These are phyloP conservation scores for Pachydiplax longipennis DNA, from an alignment of 2,888 invertebrate species.

Conservation along the genomic window DNA sequence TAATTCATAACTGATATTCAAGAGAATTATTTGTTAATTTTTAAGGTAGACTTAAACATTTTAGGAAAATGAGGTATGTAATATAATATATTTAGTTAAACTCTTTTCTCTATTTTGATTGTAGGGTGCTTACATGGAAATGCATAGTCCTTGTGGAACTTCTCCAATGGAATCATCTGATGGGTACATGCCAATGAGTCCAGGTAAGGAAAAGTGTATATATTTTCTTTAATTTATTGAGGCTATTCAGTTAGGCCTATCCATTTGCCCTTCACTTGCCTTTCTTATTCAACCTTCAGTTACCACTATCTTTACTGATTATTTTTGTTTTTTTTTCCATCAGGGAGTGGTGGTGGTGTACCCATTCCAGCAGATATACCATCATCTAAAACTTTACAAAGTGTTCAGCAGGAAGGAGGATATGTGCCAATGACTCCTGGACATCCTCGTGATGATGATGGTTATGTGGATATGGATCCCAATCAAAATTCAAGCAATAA, in stretches of 20 bases:
- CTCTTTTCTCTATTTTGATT: not conserved
- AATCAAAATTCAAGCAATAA: constrained; percentile 52
- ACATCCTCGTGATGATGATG: constrained; percentile 58
- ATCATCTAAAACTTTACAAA: constrained; percentile 50
- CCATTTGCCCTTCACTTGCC: too few relatives aligned
- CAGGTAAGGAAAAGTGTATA: constrained; percentile 53
- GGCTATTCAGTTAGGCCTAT: too few relatives aligned
- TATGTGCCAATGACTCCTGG: constrained; percentile 75
- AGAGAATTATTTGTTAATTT: too few relatives aligned
- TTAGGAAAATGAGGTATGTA: too few relatives aligned
- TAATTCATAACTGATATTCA: too few relatives aligned
- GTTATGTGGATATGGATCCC: constrained; percentile 71
- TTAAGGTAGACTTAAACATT: too few relatives aligned
- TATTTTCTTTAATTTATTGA: too few relatives aligned
- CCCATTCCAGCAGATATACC: constrained; percentile 54
- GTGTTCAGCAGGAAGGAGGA: constrained; percentile 59
- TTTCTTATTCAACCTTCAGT: not conserved
- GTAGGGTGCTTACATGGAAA: constrained; percentile 63
- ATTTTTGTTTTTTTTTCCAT: not conserved
- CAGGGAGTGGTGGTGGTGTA: constrained; percentile 47
- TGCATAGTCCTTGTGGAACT: constrained; percentile 63
- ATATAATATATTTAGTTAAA: too few relatives aligned
- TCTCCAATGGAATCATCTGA: constrained; percentile 59
- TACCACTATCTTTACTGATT: too few relatives aligned
- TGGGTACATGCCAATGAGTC: constrained; percentile 66